Evolutionary conservation across 2,888 invertebrate genomes (phyloP).

Genomic region (Scaptomyza parva): DNA sequence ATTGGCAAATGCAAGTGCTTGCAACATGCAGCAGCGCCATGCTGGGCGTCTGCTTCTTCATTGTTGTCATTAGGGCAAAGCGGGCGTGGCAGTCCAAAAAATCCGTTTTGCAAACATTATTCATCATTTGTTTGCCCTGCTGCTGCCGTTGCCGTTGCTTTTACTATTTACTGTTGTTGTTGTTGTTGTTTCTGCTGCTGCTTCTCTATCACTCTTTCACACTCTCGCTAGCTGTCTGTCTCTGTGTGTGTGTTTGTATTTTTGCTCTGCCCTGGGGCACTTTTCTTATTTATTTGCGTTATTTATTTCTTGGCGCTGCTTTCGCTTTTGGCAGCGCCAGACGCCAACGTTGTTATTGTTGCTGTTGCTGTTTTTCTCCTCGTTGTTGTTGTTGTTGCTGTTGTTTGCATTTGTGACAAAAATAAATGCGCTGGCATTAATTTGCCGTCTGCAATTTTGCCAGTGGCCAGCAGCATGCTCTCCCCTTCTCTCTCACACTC

Average conservation of each 20-base stretch:
- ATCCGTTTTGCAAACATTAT: constrained; percentile 56
- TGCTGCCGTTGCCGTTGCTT: constrained; percentile 32
- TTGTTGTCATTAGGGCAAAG: constrained; percentile 61
- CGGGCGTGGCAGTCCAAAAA: constrained; percentile 50
- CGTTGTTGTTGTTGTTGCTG: constrained; percentile 45
- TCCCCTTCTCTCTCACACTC: neutral
- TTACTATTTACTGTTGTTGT: constrained; percentile 16
- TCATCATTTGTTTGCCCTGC: constrained; percentile 61
- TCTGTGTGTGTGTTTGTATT: constrained; percentile 17
- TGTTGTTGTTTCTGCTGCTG: constrained; percentile 12
- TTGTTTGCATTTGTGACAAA: constrained; percentile 78
- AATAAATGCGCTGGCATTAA: constrained; percentile 78
- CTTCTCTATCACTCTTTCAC: constrained; percentile 43
- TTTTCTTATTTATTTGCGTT: constrained; percentile 80
- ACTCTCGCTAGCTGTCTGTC: constrained; percentile 39
- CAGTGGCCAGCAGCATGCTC: constrained; percentile 59
- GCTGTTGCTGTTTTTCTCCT: constrained; percentile 44
- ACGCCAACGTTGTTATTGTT: constrained; percentile 51
- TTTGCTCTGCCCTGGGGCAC: constrained; percentile 69
- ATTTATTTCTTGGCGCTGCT: constrained; percentile 78
- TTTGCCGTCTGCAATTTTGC: constrained; percentile 79
- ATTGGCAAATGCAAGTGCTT: constrained; percentile 52
- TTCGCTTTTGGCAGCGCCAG: constrained; percentile 78
- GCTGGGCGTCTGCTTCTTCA: constrained; percentile 44
- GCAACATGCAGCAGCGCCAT: constrained; percentile 34